These are phyloP conservation scores for Falcunculus frontatus DNA, from an alignment of 2,113 vertebrate genomes.

Conservation along the genomic window DNA sequence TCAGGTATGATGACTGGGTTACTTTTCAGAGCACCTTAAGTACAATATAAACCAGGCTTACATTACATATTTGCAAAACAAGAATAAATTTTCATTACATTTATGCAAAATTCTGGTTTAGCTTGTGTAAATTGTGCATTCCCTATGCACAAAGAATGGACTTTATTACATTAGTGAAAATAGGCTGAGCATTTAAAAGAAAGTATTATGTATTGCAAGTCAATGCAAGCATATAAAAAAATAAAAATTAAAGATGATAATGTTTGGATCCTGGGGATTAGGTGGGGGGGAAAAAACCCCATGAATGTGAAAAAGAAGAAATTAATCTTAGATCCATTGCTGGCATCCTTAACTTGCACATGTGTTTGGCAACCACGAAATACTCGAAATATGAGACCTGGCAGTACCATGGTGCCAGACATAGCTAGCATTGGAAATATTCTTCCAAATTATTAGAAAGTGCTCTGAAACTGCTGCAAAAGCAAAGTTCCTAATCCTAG, in stretches of 20 bases:
- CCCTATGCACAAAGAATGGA: not conserved
- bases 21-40: not conserved
- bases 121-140: not conserved
- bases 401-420: not conserved
- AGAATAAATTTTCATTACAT: not conserved
- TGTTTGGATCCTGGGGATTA: not conserved
- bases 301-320: not conserved
- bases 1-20: not conserved
- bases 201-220: not conserved
- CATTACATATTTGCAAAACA: not conserved
- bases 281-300: not conserved
- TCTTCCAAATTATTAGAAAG: constrained; percentile 13
- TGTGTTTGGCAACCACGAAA: constrained; percentile 3
- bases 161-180: not conserved
- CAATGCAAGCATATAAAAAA: not conserved
- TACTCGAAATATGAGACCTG: constrained; percentile 16
- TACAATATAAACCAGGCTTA: not conserved
- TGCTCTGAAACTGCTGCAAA: not conserved
- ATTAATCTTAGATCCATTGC: not conserved
- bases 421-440: not conserved
- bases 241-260: not conserved
- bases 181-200: not conserved
- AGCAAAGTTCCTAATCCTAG: not conserved
- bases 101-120: not conserved
- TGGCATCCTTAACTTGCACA: not conserved